A percentile compares a stretch with the other conserved stretches of the same genome.
These are phyloP conservation scores for Trematocara nigrifrons DNA, from an alignment of 2,113 vertebrate genomes.

Conservation along the genomic window DNA sequence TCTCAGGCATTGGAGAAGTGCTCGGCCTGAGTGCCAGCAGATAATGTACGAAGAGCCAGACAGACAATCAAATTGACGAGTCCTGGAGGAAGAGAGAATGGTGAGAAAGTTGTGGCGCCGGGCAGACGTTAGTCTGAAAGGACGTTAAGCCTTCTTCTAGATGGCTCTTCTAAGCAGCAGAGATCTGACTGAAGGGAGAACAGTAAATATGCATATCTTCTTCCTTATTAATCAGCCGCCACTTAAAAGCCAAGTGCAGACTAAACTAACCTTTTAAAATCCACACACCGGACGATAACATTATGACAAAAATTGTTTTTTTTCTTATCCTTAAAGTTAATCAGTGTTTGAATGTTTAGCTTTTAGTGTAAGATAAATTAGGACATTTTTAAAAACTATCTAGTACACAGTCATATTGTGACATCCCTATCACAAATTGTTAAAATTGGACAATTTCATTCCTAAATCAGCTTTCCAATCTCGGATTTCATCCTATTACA, in stretches of 20 bases:
- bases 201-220: constrained; percentile 27
- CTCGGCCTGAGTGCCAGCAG: constrained; percentile 12
- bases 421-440: not conserved
- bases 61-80: constrained; percentile 21
- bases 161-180: not conserved
- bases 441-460: too few relatives aligned
- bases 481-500: too few relatives aligned
- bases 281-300: accelerated
- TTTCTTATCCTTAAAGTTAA: not conserved
- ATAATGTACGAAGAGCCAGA: constrained; percentile 39
- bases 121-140: constrained; percentile 15
- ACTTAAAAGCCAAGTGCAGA: not conserved
- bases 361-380: not conserved
- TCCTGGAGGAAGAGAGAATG: constrained; percentile 17
- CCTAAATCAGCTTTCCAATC: too few relatives aligned
- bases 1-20: not conserved
- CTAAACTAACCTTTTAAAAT: not conserved
- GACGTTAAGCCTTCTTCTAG: constrained; percentile 31
- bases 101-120: constrained; percentile 49
- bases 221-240: not conserved
- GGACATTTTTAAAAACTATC: not conserved
- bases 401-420: not conserved
- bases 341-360: not conserved
- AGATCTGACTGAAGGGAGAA: not conserved
- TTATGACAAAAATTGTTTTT: not conserved